Evolutionary conservation across 1,140 invertebrate species (phyloP).

Genomic region (Sitophilus oryzae): DNA sequence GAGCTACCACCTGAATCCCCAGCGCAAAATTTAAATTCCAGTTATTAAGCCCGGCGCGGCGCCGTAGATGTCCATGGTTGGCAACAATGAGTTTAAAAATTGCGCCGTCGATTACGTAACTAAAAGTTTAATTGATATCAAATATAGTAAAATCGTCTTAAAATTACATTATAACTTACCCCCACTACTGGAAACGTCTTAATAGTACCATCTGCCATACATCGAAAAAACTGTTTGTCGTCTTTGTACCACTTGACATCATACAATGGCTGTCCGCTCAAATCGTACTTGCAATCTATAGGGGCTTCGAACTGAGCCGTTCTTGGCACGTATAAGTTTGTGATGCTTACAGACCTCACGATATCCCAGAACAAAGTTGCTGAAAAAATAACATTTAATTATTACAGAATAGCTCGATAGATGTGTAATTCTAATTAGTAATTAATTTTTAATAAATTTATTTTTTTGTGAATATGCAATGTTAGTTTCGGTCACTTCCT

Average conservation of each 20-base stretch:
- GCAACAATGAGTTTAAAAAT: too few relatives aligned
- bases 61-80: too few relatives aligned
- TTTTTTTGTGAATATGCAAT: not conserved
- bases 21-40: too few relatives aligned
- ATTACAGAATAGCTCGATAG: not conserved
- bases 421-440: not conserved
- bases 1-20: too few relatives aligned
- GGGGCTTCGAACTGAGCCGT: conserved; percentile 22
- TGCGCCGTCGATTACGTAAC: too few relatives aligned
- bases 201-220: conserved; percentile 29
- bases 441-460: not conserved
- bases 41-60: too few relatives aligned
- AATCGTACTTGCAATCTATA: conserved; percentile 35
- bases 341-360: conserved; percentile 27
- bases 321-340: conserved; percentile 34
- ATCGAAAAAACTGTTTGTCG: conserved; percentile 55
- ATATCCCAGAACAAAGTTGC: conserved; percentile 8
- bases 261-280: conserved; percentile 45
- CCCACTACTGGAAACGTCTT: conserved; percentile 30
- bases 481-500: too few relatives aligned
- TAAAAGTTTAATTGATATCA: too few relatives aligned
- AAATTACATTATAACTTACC: too few relatives aligned
- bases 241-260: conserved; percentile 66
- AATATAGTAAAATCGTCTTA: too few relatives aligned
- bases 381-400: conserved; percentile 2